phyloP scores from a whole-genome alignment of 2,888 invertebrate genomes.

The Tachina fera region DNA sequence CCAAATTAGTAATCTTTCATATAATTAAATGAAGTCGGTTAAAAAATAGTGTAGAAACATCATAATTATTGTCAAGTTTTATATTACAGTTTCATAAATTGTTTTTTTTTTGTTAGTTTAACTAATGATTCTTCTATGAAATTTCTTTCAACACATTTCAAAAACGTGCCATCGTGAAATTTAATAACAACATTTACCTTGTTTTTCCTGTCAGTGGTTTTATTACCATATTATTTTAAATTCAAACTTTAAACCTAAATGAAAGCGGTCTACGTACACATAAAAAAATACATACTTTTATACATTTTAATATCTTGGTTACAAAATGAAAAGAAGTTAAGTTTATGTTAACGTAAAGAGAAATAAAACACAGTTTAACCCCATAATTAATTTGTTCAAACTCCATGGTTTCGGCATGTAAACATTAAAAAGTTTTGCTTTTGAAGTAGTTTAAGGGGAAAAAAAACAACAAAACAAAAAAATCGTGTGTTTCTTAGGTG shows the following conservation, averaged over 20 bases:
- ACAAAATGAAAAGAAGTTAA: neutral
- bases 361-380: neutral
- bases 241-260: neutral
- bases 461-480: too few relatives aligned
- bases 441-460: neutral
- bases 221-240: neutral
- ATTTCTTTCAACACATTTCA: neutral
- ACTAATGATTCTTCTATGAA: neutral
- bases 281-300: neutral
- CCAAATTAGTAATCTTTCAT: too few relatives aligned
- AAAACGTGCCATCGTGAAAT: constrained; percentile 26
- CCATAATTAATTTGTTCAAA: constrained; percentile 23
- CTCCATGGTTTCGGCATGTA: neutral
- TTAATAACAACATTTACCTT: constrained; percentile 32
- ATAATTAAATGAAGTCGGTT: neutral
- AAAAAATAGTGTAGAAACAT: constrained; percentile 3
- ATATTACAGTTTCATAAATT: neutral
- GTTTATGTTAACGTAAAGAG: neutral
- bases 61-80: constrained; percentile 6
- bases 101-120: neutral
- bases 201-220: constrained; percentile 13
- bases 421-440: neutral
- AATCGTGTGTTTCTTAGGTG: neutral
- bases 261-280: neutral
- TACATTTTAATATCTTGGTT: constrained; percentile 1